Conservation (phyloP, 1,140 invertebrate genomes). For the Calephelis virginiensis region DNA sequence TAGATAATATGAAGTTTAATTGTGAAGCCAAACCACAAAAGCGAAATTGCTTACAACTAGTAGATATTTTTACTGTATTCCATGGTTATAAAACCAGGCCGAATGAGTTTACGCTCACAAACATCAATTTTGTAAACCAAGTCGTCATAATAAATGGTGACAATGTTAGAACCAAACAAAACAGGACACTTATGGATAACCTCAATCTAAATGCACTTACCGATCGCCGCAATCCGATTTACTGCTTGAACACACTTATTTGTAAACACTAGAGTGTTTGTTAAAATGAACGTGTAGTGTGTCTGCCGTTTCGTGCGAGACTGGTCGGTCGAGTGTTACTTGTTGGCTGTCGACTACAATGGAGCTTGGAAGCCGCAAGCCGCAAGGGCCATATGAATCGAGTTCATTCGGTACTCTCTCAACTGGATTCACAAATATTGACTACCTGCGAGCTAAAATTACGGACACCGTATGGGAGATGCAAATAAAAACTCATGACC, state of each 20-base stretch:
- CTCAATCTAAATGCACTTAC: slow-evolving; percentile 59
- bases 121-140: background rate
- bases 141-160: background rate
- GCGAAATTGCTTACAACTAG: no score
- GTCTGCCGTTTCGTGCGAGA: slow-evolving; percentile 42
- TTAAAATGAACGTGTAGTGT: slow-evolving; percentile 41
- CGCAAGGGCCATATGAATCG: slow-evolving; percentile 42
- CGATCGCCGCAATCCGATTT: slow-evolving; percentile 59
- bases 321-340: slow-evolving; percentile 25
- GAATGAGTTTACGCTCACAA: background rate
- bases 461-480: slow-evolving; percentile 18
- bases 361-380: slow-evolving; percentile 28
- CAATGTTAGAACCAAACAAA: slow-evolving; percentile 5
- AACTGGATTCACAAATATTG: slow-evolving; percentile 32
- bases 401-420: slow-evolving; percentile 44
- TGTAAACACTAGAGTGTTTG: slow-evolving; percentile 53
- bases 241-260: slow-evolving; percentile 53
- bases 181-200: slow-evolving; percentile 31
- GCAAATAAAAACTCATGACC: slow-evolving; percentile 23
- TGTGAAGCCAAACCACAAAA: no score
- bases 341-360: slow-evolving; percentile 22
- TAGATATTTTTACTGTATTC: background rate
- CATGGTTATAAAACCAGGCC: background rate
- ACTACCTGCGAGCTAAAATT: slow-evolving; percentile 19
- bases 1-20: no score